Base-by-base conservation (phyloP, 2,797 vertebrate genomes). In the Labroides dimidiatus region DNA sequence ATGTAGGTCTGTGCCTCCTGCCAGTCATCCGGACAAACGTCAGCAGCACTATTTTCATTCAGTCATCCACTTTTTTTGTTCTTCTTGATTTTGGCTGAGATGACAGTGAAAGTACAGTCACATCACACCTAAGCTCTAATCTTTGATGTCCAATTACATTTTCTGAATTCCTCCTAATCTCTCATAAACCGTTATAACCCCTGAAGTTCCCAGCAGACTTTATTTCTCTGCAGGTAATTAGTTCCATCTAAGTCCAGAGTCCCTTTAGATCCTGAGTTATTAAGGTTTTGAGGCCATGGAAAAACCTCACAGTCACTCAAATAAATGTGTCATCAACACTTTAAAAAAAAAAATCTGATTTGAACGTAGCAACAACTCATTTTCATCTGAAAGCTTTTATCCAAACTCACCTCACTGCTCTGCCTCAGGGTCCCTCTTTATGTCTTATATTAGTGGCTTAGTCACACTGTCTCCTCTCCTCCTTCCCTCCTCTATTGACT, bases 141-240 rank as follows among this genome's bases (percentile, higher is more conserved):
- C 9, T 44, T 37, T 45, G 33, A 59, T 57, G 23, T 58, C 17
- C 24, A 10, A 16, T 51, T 30, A 51, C 24, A 17, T 27, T 44
- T 7, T 44, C 23, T 64, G 36, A 75, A 64, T 61, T 54, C 52
- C 42, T 65, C 20, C 2, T 69, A 14, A 48, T 21, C 20, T 49
- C 44, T 47, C 54, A 15, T 15, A 12, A 4, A 64, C 33, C 15
- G 7, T 23, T 56, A 77, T 69, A 69, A 43, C 33, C 39, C 39
- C n/a, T 21, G 2, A 39, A 5, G 42, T 41, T 86, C 83, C 80
- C 80, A 47, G 15, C 15, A 53, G 78, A 74, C 23, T 4, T 64
- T 19, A 58, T 54, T 49, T 79, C 48, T 74, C 58, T 78, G 68
- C 58, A 72, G 64, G 56, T 85, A 84, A 85, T 90, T 80, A 75